These are phyloP conservation scores for Scolopax rusticola DNA, from an alignment of 2,797 vertebrate species.

Conservation along the genomic window DNA sequence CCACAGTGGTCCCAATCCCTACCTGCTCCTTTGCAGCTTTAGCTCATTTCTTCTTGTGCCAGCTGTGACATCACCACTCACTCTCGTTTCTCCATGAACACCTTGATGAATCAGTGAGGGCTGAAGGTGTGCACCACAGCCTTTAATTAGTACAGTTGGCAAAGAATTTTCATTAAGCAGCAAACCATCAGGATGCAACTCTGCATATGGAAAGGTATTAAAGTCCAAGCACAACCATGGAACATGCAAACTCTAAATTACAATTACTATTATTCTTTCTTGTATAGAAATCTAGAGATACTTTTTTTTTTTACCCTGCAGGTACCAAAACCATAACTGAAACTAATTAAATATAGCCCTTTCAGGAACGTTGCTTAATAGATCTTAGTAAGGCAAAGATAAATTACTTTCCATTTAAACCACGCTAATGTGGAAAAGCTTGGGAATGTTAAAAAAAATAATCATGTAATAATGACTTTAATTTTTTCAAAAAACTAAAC, in stretches of 20 bases:
- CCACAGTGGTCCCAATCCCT: rapidly evolving
- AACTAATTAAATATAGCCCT: neutral
- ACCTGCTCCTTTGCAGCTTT: neutral
- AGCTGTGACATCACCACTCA: neutral
- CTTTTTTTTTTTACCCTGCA: neutral
- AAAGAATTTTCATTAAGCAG: neutral
- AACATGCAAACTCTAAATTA: neutral
- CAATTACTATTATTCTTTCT: neutral
- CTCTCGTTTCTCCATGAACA: neutral
- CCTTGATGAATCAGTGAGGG: neutral
- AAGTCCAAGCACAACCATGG: neutral
- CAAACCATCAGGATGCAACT: neutral
- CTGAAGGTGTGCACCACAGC: neutral
- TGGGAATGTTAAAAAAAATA: neutral
- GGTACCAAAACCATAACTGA: neutral
- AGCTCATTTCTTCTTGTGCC: neutral
- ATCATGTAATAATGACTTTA: neutral
- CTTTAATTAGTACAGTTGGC: neutral
- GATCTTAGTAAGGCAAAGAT: neutral
- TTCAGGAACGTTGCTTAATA: neutral
- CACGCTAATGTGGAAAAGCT: neutral
- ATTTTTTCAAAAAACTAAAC: neutral
- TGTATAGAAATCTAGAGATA: neutral
- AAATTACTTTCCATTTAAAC: neutral
- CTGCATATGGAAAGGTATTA: neutral